Conservation (phyloP, 1,140 invertebrate species). For the Brachionus asplanchnoidis region DNA sequence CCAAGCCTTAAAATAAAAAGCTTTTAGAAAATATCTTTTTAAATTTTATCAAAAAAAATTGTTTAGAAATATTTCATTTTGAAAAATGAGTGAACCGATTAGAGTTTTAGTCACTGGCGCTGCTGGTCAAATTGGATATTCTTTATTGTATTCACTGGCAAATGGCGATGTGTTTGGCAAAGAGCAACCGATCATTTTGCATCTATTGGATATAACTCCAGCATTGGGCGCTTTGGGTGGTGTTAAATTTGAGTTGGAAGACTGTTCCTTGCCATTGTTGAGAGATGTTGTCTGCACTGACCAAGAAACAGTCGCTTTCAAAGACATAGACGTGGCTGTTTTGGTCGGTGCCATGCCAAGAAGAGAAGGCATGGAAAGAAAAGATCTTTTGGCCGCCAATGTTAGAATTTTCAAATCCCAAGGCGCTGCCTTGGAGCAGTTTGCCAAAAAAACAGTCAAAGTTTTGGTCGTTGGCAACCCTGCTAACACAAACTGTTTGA, state of each 20-base stretch:
- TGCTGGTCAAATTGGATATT: conserved; percentile 93
- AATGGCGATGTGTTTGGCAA: conserved; percentile 93
- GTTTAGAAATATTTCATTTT: background rate
- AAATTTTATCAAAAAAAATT: background rate
- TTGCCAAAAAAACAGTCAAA: conserved; percentile 89
- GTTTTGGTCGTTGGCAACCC: conserved; percentile 97
- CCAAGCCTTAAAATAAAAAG: background rate
- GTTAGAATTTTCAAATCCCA: conserved; percentile 95
- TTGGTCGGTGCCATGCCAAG: conserved; percentile 97
- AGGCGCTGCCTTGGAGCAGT: conserved; percentile 84
- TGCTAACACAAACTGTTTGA: conserved; percentile 95
- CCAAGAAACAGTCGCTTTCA: conserved; percentile 81
- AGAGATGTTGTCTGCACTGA: conserved; percentile 71
- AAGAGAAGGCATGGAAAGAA: conserved; percentile 96
- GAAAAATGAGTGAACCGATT: conserved; percentile 53
- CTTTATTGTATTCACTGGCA: conserved; percentile 82
- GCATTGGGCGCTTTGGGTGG: conserved; percentile 92
- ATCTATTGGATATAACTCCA: conserved; percentile 85
- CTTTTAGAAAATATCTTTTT: background rate
- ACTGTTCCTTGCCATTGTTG: conserved; percentile 83
- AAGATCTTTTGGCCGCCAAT: conserved; percentile 89
- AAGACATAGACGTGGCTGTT: conserved; percentile 93
- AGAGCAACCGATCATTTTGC: conserved; percentile 78
- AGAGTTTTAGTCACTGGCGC: conserved; percentile 93
- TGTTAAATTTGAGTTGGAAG: conserved; percentile 91